Evolutionary conservation across 2,888 invertebrate genomes (phyloP), one percentile per base, ranked within the genome.

Genomic region (Maniola hyperantus): DNA sequence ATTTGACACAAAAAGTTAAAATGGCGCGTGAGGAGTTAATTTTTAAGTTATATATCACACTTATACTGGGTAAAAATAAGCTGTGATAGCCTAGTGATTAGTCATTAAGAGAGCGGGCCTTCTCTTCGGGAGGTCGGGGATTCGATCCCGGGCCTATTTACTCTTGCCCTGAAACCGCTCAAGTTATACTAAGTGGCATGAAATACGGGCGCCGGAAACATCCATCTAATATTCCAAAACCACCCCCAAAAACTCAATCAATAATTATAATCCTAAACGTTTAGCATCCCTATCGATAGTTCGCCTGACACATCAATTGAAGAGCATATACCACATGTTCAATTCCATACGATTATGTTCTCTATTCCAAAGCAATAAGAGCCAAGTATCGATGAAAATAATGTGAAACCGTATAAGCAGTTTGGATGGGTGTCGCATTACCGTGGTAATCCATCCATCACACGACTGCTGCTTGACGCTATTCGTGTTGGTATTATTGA

Each of bases 331-430:
- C n/a, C n/a, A n/a, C n/a, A n/a, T n/a, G n/a, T n/a, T 6, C n/a
- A 5, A 6, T 26, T 53, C 5, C 13, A 39, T 51, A 20, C 13
- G 7, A 61, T 20, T 36, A 10, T 26, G 20, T 18, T 2, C 54
- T 54, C 15, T 44, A 58, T 33, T 42, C 58, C 58, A 7, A 44
- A 26, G 13, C 11, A 26, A 33, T 44, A 44, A 26, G 5, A 26
- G 46, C 15, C 46, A 33, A 59, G 0, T 8, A 15, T 46, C 6
- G n/a, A 15, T 33, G 6, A 13, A 39, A 57, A 5, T 6, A 15
- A 34, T 33, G 33, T 59, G 59, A 59, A 48, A 59, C 59, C 46
- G 11, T 48, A 48, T 33, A 59, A 46, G 46, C 34, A 10, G 15
- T 15, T 26, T 7, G 44, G 15, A 33, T 15, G 34, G 33, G 59